Evolutionary conservation across 2,888 invertebrate species (phyloP).

Genomic region (Cheiracanthium punctorium): DNA sequence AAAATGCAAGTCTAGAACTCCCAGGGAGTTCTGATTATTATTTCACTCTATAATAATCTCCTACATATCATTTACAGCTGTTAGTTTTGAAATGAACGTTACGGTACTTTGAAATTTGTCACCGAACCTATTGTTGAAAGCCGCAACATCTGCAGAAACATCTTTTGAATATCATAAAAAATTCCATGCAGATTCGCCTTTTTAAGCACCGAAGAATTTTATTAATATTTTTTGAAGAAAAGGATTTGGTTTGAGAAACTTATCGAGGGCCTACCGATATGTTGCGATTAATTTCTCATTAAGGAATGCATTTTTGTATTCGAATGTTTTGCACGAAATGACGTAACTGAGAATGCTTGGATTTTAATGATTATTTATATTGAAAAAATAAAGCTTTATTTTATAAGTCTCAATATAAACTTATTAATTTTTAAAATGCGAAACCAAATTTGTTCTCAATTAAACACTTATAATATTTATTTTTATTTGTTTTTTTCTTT

Average conservation of each 20-base stretch:
- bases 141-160: not conserved
- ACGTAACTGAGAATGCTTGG: too few species aligned
- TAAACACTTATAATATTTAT: too few species aligned
- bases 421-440: too few species aligned
- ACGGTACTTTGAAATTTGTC: slow-evolving; percentile 3
- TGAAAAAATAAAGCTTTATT: too few species aligned
- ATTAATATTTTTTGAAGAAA: not conserved
- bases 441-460: too few species aligned
- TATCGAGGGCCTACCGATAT: not conserved
- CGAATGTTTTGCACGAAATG: not conserved
- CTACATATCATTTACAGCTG: slow-evolving; percentile 58
- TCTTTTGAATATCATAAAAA: not conserved
- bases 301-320: not conserved
- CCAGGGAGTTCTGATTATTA: slow-evolving; percentile 42
- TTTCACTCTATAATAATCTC: slow-evolving; percentile 27
- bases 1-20: slow-evolving; percentile 30
- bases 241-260: not conserved
- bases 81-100: slow-evolving; percentile 13
- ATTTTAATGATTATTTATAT: too few species aligned
- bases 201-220: not conserved
- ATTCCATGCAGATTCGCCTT: not conserved
- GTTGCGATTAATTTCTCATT: not conserved
- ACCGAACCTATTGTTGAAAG: slow-evolving; percentile 23
- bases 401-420: too few species aligned
- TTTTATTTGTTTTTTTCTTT: too few species aligned